Percentiles rank a stretch among this genome's conserved stretches.
phyloP scores from a whole-genome alignment of 37 sponge, comb jelly and placozoan species.

The Eunapius fragilis region DNA sequence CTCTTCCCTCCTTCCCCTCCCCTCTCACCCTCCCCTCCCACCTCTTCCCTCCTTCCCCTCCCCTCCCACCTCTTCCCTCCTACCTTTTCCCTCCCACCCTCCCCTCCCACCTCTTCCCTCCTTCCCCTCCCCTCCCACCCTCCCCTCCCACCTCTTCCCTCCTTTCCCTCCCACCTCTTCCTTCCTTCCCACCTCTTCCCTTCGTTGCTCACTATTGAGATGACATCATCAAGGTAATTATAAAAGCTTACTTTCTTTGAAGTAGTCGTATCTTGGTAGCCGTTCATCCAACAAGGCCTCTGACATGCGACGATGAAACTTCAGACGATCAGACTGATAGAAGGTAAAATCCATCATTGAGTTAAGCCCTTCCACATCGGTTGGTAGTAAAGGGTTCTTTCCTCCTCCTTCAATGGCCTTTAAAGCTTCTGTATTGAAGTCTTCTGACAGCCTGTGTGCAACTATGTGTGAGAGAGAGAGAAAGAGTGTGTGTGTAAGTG shows the following conservation, averaged over 20 bases:
- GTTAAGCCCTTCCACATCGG: slow-evolving; percentile 47
- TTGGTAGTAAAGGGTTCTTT: slow-evolving; percentile 41
- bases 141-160: not conserved
- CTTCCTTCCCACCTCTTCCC: no score
- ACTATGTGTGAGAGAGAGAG: no score
- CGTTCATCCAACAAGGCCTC: slow-evolving; percentile 59
- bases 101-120: no score
- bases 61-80: no score
- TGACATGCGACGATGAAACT: slow-evolving; percentile 46
- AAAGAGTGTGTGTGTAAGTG: no score
- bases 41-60: no score
- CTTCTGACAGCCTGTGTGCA: slow-evolving; percentile 41
- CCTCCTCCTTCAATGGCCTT: slow-evolving; percentile 44
- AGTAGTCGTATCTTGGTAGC: slow-evolving; percentile 30
- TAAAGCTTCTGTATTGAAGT: slow-evolving; percentile 35
- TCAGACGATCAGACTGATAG: slow-evolving; percentile 27
- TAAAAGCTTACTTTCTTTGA: slow-evolving; percentile 46
- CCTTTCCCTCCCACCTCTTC: not conserved
- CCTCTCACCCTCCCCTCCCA: no score
- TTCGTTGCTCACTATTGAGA: not conserved
- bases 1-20: no score
- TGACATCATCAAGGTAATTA: not conserved
- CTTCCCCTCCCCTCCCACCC: no score
- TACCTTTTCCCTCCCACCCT: no score
- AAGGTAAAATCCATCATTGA: slow-evolving; percentile 65